A percentile compares a stretch with the other conserved stretches of the same genome.
phyloP scores from a whole-genome alignment of 1,140 invertebrate genomes.

The Acromyrmex heyeri region DNA sequence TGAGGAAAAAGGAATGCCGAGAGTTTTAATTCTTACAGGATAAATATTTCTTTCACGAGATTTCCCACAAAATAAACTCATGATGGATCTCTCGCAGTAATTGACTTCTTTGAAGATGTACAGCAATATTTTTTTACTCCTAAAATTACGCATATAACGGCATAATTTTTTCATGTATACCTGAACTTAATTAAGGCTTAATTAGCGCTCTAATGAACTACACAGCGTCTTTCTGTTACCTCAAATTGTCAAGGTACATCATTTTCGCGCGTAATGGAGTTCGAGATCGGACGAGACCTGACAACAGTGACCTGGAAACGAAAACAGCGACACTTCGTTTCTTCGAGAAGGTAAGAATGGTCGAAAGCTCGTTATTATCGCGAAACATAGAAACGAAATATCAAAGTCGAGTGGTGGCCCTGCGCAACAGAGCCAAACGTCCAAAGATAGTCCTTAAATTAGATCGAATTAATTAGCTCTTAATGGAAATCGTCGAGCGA shows the following conservation, averaged over 20 bases:
- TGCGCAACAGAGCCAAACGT: conserved; percentile 75
- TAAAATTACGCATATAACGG: not conserved
- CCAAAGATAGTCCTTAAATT: conserved; percentile 80
- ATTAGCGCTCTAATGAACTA: conserved; percentile 39
- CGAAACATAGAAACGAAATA: conserved; percentile 15
- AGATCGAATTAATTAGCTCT: conserved; percentile 78
- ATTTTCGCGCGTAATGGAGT: not conserved
- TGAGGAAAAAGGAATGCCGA: conserved; percentile 1
- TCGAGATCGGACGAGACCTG: conserved; percentile 34
- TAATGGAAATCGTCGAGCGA: conserved; percentile 68
- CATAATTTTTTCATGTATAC: not conserved
- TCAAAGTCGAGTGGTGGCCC: conserved; percentile 43
- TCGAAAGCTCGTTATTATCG: conserved; percentile 33
- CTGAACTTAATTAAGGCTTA: not conserved
- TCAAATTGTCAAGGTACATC: conserved; percentile 8
- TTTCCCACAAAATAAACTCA: not conserved
- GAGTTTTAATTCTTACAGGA: conserved; percentile 29
- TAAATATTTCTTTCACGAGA: conserved; percentile 42
- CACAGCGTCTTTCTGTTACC: not conserved
- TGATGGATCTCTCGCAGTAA: not conserved
- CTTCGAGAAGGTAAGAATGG: conserved; percentile 30
- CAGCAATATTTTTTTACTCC: not conserved
- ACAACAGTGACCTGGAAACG: conserved; percentile 18
- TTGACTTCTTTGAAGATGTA: not conserved
- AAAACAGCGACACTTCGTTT: not conserved